Conservation (phyloP, 2,888 invertebrate genomes). For the Synanthedon andrenaeformis region DNA sequence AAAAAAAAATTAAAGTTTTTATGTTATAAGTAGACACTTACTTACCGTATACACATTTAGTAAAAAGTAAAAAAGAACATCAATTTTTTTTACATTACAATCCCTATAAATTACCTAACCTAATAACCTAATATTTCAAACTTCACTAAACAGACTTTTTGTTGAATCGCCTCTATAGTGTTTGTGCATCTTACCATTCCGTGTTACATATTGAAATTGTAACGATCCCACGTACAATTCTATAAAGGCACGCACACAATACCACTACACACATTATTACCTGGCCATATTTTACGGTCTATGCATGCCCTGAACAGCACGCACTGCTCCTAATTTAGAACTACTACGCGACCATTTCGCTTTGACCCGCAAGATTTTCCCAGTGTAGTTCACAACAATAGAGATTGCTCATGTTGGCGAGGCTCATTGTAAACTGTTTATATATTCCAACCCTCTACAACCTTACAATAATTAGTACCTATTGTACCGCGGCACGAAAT, state of each 20-base stretch:
- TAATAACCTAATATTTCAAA: too few relatives aligned
- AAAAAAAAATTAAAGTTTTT: too few relatives aligned
- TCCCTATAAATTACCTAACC: too few relatives aligned
- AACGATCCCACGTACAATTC: constrained; percentile 8
- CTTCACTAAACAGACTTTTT: too few relatives aligned
- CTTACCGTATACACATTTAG: too few relatives aligned
- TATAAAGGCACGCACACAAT: constrained; percentile 13
- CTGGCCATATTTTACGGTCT: constrained; percentile 22
- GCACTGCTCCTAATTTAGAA: constrained; percentile 20
- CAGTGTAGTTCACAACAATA: background rate
- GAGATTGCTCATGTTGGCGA: constrained; percentile 4
- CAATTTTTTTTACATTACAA: too few relatives aligned
- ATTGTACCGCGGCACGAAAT: constrained; percentile 16
- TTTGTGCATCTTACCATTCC: too few relatives aligned
- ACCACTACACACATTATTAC: constrained; percentile 23
- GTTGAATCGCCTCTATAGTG: too few relatives aligned
- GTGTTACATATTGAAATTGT: constrained; percentile 1
- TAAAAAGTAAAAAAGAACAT: too few relatives aligned
- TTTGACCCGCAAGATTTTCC: constrained; percentile 11
- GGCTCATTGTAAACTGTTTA: constrained; percentile 11
- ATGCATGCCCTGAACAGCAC: constrained; percentile 20
- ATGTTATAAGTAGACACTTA: too few relatives aligned
- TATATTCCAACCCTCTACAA: constrained; percentile 1
- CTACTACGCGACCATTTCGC: constrained; percentile 17
- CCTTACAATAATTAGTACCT: constrained; percentile 14